Conservation (phyloP, 1,140 invertebrate genomes). For the Thereuonema tuberculata region DNA sequence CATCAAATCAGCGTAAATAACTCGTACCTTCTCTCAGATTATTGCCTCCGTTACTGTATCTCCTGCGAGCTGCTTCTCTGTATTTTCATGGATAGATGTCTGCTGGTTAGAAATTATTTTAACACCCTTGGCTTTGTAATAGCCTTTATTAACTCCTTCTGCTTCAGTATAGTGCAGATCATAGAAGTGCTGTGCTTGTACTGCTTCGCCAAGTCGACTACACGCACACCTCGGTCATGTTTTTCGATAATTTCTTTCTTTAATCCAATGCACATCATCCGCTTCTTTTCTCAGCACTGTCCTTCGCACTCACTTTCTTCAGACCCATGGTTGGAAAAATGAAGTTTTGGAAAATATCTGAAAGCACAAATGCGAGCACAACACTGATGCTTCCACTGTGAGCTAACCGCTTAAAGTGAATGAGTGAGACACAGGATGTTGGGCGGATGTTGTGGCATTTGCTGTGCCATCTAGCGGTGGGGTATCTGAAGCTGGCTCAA, state of each 20-base stretch:
- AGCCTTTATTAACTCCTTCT: conserved; percentile 7
- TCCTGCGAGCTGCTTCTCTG: background rate
- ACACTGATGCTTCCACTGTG: background rate
- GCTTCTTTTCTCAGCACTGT: background rate
- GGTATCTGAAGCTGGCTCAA: no score
- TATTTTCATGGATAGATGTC: conserved; percentile 39
- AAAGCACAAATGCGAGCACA: background rate
- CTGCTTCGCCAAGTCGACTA: conserved; percentile 1
- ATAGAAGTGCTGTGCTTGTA: background rate
- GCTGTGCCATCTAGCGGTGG: no score
- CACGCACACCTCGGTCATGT: background rate
- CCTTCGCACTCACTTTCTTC: background rate
- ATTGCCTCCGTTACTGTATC: background rate
- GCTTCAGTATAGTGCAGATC: conserved; percentile 6
- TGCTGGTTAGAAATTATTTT: background rate
- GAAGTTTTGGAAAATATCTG: background rate
- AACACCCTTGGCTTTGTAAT: background rate
- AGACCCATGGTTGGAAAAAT: background rate
- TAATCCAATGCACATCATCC: conserved; percentile 2
- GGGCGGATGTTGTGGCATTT: background rate
- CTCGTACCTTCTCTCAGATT: conserved; percentile 1
- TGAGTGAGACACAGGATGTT: background rate
- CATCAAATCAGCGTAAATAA: background rate
- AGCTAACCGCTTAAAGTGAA: background rate
- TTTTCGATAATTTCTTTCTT: conserved; percentile 9